Conservation (phyloP, 2,797 vertebrate species). For the Dromococcyx pavoninus region DNA sequence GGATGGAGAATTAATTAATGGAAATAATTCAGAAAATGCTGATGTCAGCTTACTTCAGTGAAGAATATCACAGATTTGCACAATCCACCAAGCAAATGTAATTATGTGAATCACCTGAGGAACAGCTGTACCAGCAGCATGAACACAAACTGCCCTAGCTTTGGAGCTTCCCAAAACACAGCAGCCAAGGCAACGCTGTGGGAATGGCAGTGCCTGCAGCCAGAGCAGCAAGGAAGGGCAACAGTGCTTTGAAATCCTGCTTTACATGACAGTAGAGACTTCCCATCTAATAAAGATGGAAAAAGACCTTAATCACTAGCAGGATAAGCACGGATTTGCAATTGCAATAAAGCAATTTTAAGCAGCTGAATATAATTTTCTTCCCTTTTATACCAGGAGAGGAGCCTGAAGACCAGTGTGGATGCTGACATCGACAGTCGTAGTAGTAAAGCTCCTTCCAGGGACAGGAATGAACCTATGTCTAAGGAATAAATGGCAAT, state of each 20-base stretch:
- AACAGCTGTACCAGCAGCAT: not conserved
- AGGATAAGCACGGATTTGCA: not conserved
- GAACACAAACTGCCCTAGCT: not conserved
- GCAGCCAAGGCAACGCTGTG: not conserved
- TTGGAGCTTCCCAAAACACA: not conserved
- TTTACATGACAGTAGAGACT: not conserved
- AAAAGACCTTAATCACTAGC: not conserved
- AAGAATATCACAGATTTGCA: not conserved
- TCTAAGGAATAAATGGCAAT: not conserved
- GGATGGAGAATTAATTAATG: not conserved
- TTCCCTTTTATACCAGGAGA: not conserved
- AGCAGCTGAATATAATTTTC: not conserved
- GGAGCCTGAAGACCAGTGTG: not conserved
- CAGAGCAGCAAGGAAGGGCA: not conserved
- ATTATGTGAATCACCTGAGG: not conserved
- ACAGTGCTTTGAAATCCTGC: not conserved
- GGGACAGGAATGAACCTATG: not conserved
- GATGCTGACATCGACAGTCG: not conserved
- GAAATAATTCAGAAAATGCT: not conserved
- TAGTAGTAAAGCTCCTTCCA: not conserved
- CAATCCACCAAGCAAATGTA: constrained; percentile 1
- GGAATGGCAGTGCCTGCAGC: not conserved
- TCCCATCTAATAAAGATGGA: not conserved
- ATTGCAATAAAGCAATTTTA: not conserved
- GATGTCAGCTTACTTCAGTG: not conserved